These are phyloP conservation scores for Lamproptera curius DNA, from an alignment of 2,888 invertebrate species.

Conservation along the genomic window DNA sequence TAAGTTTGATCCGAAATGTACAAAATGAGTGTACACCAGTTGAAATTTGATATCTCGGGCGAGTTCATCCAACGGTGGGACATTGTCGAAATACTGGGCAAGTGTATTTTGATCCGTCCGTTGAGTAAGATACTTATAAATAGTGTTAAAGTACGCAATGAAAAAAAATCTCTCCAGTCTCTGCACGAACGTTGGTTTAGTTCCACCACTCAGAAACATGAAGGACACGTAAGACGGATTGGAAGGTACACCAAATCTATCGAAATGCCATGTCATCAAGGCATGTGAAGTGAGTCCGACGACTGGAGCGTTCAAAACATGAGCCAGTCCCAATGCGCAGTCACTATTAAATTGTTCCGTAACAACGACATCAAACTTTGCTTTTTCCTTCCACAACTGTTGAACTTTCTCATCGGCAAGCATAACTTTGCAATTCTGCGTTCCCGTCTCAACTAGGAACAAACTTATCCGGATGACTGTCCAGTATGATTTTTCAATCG, in stretches of 20 bases:
- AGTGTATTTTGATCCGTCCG: conserved; percentile 45
- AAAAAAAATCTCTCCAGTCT: conserved; percentile 49
- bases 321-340: conserved; percentile 81
- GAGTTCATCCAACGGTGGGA: conserved; percentile 73
- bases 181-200: conserved; percentile 51
- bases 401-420: conserved; percentile 54
- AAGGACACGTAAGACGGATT: conserved; percentile 77
- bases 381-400: conserved; percentile 47
- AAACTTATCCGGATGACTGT: conserved; percentile 27
- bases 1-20: conserved; percentile 76
- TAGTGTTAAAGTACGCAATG: conserved; percentile 36
- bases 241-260: conserved; percentile 73
- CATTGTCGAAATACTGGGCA: conserved; percentile 59
- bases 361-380: conserved; percentile 82
- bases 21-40: conserved; percentile 79
- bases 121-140: conserved; percentile 41
- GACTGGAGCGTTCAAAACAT: conserved; percentile 79
- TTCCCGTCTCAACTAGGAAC: conserved; percentile 28
- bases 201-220: conserved; percentile 65
- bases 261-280: conserved; percentile 79
- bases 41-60: conserved; percentile 73
- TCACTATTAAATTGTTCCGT: conserved; percentile 85
- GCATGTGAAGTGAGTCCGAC: conserved; percentile 77
- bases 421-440: conserved; percentile 41
- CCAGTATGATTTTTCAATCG: conserved; percentile 37